phyloP scores from a whole-genome alignment of 1,140 invertebrate species.

The Megalonaias nervosa region DNA sequence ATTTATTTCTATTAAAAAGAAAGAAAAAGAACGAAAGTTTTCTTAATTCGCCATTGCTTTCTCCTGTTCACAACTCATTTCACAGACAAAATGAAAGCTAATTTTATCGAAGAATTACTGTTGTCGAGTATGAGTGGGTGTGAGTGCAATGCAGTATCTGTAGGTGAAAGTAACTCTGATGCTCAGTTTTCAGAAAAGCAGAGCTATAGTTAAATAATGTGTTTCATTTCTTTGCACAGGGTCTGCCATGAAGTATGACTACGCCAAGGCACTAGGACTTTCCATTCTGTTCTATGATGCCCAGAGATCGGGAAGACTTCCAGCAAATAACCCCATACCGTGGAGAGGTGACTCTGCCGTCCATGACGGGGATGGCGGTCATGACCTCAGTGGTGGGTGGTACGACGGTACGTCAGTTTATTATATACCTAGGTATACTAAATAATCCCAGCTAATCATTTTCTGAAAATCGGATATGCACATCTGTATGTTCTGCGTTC shows the following conservation, averaged over 20 bases:
- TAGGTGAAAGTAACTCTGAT: background rate
- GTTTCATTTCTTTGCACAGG: slow-evolving; percentile 1
- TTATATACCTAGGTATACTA: background rate
- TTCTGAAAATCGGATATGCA: background rate
- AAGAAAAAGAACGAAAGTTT: background rate
- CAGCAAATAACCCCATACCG: slow-evolving; percentile 74
- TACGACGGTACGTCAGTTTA: slow-evolving; percentile 72
- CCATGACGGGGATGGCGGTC: slow-evolving; percentile 73
- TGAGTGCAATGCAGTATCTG: background rate
- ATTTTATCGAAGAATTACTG: background rate
- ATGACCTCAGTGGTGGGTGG: slow-evolving; percentile 78
- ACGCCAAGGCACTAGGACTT: slow-evolving; percentile 72
- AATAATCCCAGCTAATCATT: background rate
- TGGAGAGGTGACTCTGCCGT: slow-evolving; percentile 78
- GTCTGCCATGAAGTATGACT: slow-evolving; percentile 68
- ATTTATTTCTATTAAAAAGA: too few species aligned
- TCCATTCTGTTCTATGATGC: slow-evolving; percentile 79
- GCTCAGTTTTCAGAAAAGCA: background rate
- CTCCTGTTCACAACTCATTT: background rate
- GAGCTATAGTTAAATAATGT: background rate
- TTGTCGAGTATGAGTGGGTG: background rate
- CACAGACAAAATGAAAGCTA: too few species aligned
- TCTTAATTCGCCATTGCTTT: background rate
- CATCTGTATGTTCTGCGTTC: background rate
- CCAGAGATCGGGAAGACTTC: slow-evolving; percentile 77